Base-by-base conservation (phyloP, 2,888 invertebrate species). In the Sycophila texana region DNA sequence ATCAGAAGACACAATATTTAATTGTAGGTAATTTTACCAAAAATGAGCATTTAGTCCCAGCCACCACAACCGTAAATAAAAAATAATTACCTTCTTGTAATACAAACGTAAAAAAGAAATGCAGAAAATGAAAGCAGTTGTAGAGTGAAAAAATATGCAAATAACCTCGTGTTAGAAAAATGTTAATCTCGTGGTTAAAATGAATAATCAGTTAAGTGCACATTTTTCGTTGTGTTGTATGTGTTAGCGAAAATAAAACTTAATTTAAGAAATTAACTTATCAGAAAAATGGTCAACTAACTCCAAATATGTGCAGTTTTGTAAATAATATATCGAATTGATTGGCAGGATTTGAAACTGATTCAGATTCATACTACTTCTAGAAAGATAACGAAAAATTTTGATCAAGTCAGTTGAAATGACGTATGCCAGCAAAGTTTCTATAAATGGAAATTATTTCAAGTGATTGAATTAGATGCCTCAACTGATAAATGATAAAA, bases 291-390 rank as follows among this genome's bases (percentile, higher is more conserved):
- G 81, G 81, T 81, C 75, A 82, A 86, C 87, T 88, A 88, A 88
- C 88, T 88, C 86, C 87, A 87, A 88, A 87, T 88, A 88, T 88
- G 88, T 88, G 88, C 86, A 68, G 13, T 58, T 77, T 67, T 71
- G n/a, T 49, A 70, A 68, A 77, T 66, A 51, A 68, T 51, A 70
- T 71, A 16, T 77, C n/a, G 5, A 16, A 30, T 77, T 61, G 20
- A 60, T 13, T 22, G 20, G n/a, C 16, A 47, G 67, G 66, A 47
- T 66, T 30, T 73, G 74, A 77, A 66, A 58, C 4, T 75, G 55
- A 66, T 80, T 68, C 22, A 68, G 51, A 71, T 73, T 26, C 20
- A 73, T 68, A 61, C 61, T 74, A 71, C 60, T 13, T 18, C 26
- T 26, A 60, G 67, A 58, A 74, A 57, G 60, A 66, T 47, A 74